Evolutionary conservation across 2,888 invertebrate species (phyloP).

Genomic region (Aphidoletes aphidimyza): DNA sequence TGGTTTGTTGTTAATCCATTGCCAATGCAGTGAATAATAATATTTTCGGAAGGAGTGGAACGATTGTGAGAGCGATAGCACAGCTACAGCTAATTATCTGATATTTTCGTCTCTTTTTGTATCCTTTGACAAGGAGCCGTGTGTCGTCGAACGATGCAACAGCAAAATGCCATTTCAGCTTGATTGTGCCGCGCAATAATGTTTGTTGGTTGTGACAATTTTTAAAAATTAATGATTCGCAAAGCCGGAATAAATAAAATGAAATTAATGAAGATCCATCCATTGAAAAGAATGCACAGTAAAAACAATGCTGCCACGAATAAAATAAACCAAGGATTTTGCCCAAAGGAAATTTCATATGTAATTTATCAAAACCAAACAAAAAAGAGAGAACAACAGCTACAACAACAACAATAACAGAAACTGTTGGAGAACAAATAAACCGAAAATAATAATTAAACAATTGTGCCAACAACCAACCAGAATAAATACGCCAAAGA

Average conservation of each 20-base stretch:
- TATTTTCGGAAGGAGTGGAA: neutral
- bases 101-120: neutral
- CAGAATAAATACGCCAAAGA: neutral
- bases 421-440: too few relatives aligned
- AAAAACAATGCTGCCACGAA: neutral
- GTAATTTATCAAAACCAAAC: neutral
- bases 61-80: neutral
- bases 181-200: neutral
- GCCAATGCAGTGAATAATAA: constrained; percentile 19
- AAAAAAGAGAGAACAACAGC: neutral
- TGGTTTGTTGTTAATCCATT: neutral
- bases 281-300: neutral
- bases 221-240: constrained; percentile 39
- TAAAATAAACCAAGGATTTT: too few relatives aligned
- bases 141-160: neutral
- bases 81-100: neutral
- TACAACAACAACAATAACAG: too few relatives aligned
- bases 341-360: neutral
- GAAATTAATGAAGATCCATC: constrained; percentile 40
- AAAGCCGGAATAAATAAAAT: constrained; percentile 25
- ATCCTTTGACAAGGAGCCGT: neutral
- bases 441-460: constrained; percentile 31
- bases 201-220: neutral
- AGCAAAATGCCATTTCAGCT: too few relatives aligned
- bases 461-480: neutral